A percentile compares a stretch with the other conserved stretches of the same genome.
These are phyloP conservation scores for Drosophila trapezifrons DNA, from an alignment of 1,140 invertebrate genomes.

Conservation along the genomic window DNA sequence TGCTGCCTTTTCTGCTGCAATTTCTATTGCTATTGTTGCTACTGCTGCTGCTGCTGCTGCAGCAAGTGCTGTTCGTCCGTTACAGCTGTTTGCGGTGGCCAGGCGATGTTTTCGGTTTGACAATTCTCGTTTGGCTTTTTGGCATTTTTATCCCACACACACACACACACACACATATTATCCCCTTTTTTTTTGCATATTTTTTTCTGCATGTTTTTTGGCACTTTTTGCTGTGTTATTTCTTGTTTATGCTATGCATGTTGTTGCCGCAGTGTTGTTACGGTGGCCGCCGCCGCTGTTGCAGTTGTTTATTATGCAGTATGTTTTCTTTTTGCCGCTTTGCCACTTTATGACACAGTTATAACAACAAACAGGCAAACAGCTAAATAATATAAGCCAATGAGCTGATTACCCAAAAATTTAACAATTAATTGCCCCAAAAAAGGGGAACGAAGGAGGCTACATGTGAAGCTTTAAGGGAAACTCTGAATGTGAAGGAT, in stretches of 20 bases:
- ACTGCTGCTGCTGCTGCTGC: conserved; percentile 3
- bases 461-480: no score
- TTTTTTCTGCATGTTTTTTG: conserved; percentile 27
- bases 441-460: no score
- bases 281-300: conserved; percentile 21
- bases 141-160: conserved; percentile 58
- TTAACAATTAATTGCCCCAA: background rate
- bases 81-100: conserved; percentile 78
- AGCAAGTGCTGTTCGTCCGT: conserved; percentile 45
- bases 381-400: conserved; percentile 65
- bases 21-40: conserved; percentile 17
- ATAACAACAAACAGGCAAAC: conserved; percentile 44
- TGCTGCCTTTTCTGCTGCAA: conserved; percentile 8
- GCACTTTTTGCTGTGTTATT: conserved; percentile 26
- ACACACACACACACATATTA: conserved; percentile 6
- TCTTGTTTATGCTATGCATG: conserved; percentile 34
- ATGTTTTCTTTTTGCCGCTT: conserved; percentile 46
- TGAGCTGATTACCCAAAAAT: conserved; percentile 57
- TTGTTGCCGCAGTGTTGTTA: conserved; percentile 44
- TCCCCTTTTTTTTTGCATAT: background rate
- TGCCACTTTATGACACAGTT: conserved; percentile 59
- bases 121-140: conserved; percentile 75
- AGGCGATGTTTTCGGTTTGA: conserved; percentile 70
- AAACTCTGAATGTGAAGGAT: no score
- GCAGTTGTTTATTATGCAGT: conserved; percentile 75